These are phyloP conservation scores for Phoebastria nigripes DNA, from an alignment of 2,797 vertebrate species.

Conservation along the genomic window DNA sequence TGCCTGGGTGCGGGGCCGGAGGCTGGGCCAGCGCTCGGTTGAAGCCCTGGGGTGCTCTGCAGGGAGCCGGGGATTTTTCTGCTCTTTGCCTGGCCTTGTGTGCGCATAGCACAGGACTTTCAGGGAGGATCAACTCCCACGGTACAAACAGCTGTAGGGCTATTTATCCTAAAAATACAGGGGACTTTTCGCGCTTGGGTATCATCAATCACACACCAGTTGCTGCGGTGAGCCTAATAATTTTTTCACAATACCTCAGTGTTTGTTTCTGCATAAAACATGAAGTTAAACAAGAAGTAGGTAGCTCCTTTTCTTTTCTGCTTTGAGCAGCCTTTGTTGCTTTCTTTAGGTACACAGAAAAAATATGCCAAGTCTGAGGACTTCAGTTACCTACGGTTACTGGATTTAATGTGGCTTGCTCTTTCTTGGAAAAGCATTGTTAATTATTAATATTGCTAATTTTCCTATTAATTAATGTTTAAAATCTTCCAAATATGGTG, in stretches of 20 bases:
- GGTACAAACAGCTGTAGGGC: rapidly evolving
- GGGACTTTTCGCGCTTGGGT: rapidly evolving
- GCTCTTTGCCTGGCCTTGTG: rapidly evolving
- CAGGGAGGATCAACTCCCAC: neutral
- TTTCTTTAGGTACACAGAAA: neutral
- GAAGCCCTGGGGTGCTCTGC: too few species aligned
- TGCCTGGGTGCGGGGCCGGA: rapidly evolving
- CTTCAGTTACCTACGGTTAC: neutral
- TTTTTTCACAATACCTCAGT: neutral
- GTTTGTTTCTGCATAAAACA: neutral
- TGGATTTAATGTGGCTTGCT: neutral
- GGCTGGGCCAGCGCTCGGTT: rapidly evolving
- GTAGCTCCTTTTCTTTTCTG: neutral
- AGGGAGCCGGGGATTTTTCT: neutral
- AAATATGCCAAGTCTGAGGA: neutral
- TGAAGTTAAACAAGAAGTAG: neutral
- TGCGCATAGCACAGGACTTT: rapidly evolving
- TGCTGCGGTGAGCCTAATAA: neutral
- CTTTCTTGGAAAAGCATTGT: neutral
- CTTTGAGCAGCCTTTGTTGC: neutral
- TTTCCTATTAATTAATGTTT: neutral
- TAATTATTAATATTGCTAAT: neutral
- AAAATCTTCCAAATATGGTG: neutral
- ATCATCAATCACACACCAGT: rapidly evolving
- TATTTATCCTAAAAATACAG: neutral